Base-by-base conservation (phyloP, 2,113 vertebrate species). In the Colistium nudipinnis region DNA sequence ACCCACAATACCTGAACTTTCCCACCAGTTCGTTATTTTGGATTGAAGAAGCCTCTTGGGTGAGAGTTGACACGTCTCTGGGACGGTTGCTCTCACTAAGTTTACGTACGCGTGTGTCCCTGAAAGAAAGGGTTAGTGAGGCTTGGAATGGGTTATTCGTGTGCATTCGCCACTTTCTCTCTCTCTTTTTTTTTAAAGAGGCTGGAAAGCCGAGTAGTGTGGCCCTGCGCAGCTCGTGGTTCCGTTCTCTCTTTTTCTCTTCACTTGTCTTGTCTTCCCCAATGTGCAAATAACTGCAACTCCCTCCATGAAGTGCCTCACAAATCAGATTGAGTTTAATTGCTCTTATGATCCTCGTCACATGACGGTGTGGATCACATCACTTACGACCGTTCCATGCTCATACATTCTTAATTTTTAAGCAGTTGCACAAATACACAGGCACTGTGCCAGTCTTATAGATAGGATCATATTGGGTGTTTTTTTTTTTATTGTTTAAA, bases 281-380 rank as follows among this genome's bases (percentile, higher is more conserved):
- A 28, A 13, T 8, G 49, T 76, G 28, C 35, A 59, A 66, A 57
- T 62, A 12, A 14, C 16, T 41, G 28, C 3, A 0, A 31, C 24
- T 69, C 7, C 12, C 14, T 52, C 44, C 12, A 14, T 38, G 9
- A 53, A 54, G 52, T 44, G 20, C 53, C 10, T n/a, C 1, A 74
- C 76, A 7, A 60, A 73, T 70, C 24, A 1, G 25, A 69, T 57
- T 45, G 22, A 63, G 43, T 78, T n/a, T 62, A 64, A 70, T 52
- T 47, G 27, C 74, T 49, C 53, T 51, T 51, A 68, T 80, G 57
- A 53, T 60, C 47, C 65, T 68, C 28, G 28, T 82, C 80, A 80
- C 67, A 85, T 81, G 80, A 84, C 54, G 8, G 57, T 53, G 44
- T 55, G 74, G 28, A 16, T 39, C 68, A 65, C 64, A 82, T 77